A percentile compares a stretch with the other conserved stretches of the same genome.
Evolutionary conservation across 2,113 vertebrate genomes (phyloP).

Genomic region (Hemibates koningsi): DNA sequence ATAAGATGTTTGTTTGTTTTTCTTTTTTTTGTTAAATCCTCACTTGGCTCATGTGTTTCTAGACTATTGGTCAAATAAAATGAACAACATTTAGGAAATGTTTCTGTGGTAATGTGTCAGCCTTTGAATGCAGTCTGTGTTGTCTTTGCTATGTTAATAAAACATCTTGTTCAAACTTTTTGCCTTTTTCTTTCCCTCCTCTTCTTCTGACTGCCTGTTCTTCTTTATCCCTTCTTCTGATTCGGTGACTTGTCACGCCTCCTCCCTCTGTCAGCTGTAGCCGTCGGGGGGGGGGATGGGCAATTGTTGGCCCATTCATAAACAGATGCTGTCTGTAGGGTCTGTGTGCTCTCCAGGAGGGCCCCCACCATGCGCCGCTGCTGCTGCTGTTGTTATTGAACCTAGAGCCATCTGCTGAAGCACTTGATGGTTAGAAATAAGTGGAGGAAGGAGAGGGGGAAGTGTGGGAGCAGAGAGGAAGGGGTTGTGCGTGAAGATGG

Average conservation of each 20-base stretch:
- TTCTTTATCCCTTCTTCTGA: background rate
- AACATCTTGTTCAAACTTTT: background rate
- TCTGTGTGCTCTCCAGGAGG: constrained; percentile 44
- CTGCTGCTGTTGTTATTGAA: constrained; percentile 40
- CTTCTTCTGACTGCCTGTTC: background rate
- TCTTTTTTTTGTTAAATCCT: background rate
- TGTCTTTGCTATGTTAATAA: background rate
- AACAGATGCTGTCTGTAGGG: constrained; percentile 55
- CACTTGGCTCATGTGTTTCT: background rate
- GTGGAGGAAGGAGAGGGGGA: background rate
- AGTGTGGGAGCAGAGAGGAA: constrained; percentile 1
- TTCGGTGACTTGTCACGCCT: background rate
- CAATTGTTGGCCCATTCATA: constrained; percentile 52
- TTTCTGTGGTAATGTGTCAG: background rate
- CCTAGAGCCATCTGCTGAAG: constrained; percentile 61
- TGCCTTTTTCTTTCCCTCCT: background rate
- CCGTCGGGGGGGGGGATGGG: constrained; percentile 36
- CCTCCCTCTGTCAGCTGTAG: constrained; percentile 47
- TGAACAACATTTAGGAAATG: background rate
- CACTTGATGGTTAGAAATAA: constrained; percentile 38
- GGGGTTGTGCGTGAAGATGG: background rate
- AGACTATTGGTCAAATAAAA: background rate
- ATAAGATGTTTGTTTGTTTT: background rate
- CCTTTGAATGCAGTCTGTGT: background rate
- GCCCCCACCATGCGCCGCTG: constrained; percentile 38